Conservation (phyloP, 2,113 vertebrate genomes). For the Tringa solitaria region DNA sequence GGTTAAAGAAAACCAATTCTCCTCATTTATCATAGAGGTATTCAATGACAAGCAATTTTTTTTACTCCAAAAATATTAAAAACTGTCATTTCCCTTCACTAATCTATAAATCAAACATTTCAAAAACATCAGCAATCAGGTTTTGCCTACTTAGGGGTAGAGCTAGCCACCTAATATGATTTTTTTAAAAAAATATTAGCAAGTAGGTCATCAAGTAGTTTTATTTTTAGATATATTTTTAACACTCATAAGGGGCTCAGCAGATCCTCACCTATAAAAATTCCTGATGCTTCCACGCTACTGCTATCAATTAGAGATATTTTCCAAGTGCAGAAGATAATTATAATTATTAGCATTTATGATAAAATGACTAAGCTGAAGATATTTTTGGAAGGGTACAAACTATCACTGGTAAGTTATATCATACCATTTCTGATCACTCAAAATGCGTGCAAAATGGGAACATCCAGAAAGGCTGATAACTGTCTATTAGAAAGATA, state of each 20-base stretch:
- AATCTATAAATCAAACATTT: neutral
- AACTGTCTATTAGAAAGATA: neutral
- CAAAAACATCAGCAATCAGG: neutral
- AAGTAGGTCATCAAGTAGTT: neutral
- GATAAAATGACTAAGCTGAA: neutral
- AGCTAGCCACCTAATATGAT: neutral
- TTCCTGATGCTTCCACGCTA: neutral
- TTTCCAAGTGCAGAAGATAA: neutral
- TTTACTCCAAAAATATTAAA: neutral
- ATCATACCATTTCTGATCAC: neutral
- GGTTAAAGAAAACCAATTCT: neutral
- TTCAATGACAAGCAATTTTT: neutral
- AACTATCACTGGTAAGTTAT: neutral
- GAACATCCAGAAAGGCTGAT: neutral
- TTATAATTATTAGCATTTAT: slow-evolving; percentile 1
- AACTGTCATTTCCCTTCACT: neutral
- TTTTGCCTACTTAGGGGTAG: neutral
- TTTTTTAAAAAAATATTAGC: neutral
- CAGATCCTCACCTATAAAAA: neutral
- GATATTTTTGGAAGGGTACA: neutral
- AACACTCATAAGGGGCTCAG: neutral
- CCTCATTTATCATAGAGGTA: neutral
- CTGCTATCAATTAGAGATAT: neutral
- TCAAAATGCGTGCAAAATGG: neutral
- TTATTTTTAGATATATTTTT: neutral